phyloP scores from a whole-genome alignment of 2,888 invertebrate species.

The Boloria selene region DNA sequence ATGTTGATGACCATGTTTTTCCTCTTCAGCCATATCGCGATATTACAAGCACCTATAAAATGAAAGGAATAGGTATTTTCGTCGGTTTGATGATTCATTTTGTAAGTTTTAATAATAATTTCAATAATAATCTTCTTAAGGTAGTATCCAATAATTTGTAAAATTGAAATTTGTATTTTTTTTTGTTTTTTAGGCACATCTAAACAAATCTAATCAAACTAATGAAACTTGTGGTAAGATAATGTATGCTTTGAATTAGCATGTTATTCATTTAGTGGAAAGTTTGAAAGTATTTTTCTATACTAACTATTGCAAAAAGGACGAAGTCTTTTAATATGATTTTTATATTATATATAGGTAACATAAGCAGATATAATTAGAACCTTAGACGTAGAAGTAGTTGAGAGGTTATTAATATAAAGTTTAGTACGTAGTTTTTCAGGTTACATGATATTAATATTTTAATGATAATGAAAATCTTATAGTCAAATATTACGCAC shows the following conservation, averaged over 20 bases:
- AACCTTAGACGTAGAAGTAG: no score
- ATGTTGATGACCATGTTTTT: constrained; percentile 52
- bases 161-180: constrained; percentile 7
- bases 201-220: constrained; percentile 34
- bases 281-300: no score
- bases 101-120: constrained; percentile 50
- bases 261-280: no score
- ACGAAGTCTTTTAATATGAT: no score
- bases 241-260: background rate
- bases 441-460: no score
- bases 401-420: no score
- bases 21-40: constrained; percentile 41
- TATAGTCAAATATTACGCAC: no score
- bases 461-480: no score
- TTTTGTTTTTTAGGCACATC: constrained; percentile 31
- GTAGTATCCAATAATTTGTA: background rate
- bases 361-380: no score
- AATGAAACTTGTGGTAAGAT: constrained; percentile 60
- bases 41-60: constrained; percentile 58
- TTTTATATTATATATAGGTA: no score
- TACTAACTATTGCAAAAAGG: no score
- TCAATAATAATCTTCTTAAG: background rate
- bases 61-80: constrained; percentile 58
- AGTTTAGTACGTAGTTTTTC: no score
- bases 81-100: constrained; percentile 53